Base-by-base conservation (phyloP, 2,797 vertebrate genomes). In the Picus viridis region DNA sequence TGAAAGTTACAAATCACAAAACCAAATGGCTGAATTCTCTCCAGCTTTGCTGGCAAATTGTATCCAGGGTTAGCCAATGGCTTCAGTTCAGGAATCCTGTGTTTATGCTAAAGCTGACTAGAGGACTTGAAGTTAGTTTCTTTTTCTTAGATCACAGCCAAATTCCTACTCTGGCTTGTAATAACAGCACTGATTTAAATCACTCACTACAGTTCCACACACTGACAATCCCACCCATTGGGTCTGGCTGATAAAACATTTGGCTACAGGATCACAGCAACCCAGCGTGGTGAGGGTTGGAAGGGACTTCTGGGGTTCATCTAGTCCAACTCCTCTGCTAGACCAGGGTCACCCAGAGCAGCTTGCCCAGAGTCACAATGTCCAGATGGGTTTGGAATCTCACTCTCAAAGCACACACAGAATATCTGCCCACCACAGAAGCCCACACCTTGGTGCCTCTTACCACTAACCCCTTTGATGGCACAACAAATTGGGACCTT, bases 21-120 rank as follows among this genome's bases (percentile, higher is more conserved):
- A 17, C 12, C 72, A 56, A 68, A 47, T 2, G 49, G 45, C 59
- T 95, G 82, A 58, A 39, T 85, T 80, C 16, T 77, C 19, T 70
- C 39, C 62, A 59, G 43, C 80, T 92, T 90, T 94, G 49, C 54
- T 92, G 75, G 72, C 58, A 80, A 39, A 58, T 77, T 75, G 7
- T 16, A 6, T 27, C 79, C 59, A 70, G 76, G 63, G 71, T 89
- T 72, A 87, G 82, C 59, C 67, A 68, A 6, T 76, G 80, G 39
- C 89, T 85, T 82, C 12, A 23, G 58, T 47, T 83, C 87, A 95
- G 85, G 92, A 93, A 92, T 93, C 47, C 41, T 56, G 58, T 45
- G 4, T 78, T 92, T 90, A 39, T 62, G 11, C n/a, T 47, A 49
- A 20, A 59, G 72, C 13, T 64, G 72, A 90, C 59, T 13, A 24